phyloP scores from a whole-genome alignment of 1,140 invertebrate species.

The Hyles euphorbiae region DNA sequence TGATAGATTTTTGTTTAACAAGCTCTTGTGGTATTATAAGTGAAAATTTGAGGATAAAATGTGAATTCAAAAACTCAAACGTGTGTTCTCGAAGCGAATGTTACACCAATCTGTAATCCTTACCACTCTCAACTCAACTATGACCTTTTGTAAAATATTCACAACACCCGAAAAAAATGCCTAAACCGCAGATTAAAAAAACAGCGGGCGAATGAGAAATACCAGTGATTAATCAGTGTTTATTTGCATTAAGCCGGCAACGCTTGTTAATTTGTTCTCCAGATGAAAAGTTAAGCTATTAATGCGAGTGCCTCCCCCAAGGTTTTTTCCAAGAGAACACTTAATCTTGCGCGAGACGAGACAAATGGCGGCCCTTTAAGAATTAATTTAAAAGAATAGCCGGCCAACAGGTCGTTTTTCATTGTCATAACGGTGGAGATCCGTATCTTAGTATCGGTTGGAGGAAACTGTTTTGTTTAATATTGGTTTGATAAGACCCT shows the following conservation, averaged over 20 bases:
- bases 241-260: constrained; percentile 40
- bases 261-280: constrained; percentile 54
- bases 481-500: too few species aligned
- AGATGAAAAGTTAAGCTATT: constrained; percentile 67
- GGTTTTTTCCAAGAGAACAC: constrained; percentile 43
- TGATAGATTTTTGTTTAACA: too few species aligned
- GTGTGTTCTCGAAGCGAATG: too few species aligned
- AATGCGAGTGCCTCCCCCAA: constrained; percentile 33
- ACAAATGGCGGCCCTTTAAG: constrained; percentile 46
- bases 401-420: constrained; percentile 6
- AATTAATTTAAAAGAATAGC: constrained; percentile 57
- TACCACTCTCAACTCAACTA: too few species aligned
- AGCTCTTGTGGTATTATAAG: too few species aligned
- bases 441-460: not conserved
- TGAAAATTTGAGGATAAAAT: too few species aligned
- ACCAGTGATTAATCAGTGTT: constrained; percentile 50
- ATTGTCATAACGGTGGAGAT: constrained; percentile 9
- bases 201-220: constrained; percentile 27
- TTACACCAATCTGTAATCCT: too few species aligned
- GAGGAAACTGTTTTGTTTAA: too few species aligned
- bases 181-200: too few species aligned
- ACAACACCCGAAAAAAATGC: too few species aligned
- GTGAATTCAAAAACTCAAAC: too few species aligned
- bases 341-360: constrained; percentile 50
- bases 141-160: too few species aligned